Percentiles rank a stretch among this genome's conserved stretches.
Evolutionary conservation across 2,113 vertebrate genomes (phyloP).

Genomic region (Theristicus caerulescens): DNA sequence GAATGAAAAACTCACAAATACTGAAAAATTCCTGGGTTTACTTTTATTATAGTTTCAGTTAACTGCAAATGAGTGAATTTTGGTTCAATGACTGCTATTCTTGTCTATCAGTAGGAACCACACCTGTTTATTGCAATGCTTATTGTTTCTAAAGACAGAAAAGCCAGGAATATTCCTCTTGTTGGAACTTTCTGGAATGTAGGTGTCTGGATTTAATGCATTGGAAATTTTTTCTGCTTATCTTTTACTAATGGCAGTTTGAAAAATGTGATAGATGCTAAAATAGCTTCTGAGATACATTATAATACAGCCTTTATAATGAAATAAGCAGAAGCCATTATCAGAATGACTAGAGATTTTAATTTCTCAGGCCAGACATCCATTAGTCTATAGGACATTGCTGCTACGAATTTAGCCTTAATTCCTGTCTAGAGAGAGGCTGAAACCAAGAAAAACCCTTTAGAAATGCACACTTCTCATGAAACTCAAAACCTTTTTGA

Average conservation of each 20-base stretch:
- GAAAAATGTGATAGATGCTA: background rate
- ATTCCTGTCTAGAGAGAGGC: background rate
- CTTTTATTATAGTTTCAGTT: background rate
- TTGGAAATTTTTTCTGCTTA: background rate
- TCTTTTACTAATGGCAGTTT: background rate
- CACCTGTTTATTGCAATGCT: background rate
- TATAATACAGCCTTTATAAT: background rate
- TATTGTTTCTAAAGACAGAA: background rate
- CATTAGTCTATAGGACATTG: background rate
- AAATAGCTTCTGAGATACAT: background rate
- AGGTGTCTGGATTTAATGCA: background rate
- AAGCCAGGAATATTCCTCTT: background rate
- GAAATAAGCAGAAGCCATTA: background rate
- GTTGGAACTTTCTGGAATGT: background rate
- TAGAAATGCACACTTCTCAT: background rate
- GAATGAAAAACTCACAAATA: background rate
- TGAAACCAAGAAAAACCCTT: background rate
- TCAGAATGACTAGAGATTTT: background rate
- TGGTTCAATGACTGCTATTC: background rate
- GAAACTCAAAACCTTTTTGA: background rate
- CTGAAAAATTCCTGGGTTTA: background rate
- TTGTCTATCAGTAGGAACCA: background rate
- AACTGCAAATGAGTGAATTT: background rate
- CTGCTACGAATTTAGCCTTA: background rate
- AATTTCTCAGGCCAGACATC: background rate